Evolutionary conservation across 2,888 invertebrate genomes (phyloP), one percentile per base, ranked within the genome.

Genomic region (Papilio gigon): DNA sequence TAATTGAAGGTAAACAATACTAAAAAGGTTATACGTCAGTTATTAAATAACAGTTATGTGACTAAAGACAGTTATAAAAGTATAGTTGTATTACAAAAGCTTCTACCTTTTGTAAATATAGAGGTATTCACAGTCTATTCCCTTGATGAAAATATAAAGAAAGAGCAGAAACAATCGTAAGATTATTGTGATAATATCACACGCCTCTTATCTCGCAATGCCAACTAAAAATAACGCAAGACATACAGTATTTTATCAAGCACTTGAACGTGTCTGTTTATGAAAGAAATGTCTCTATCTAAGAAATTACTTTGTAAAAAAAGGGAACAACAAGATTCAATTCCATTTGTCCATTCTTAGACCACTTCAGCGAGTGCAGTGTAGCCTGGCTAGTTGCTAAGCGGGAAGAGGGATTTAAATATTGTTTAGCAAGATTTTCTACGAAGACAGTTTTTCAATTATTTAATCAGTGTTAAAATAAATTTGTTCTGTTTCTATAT

Each of bases 211-310:
- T 68, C 63, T 42, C 40, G n/a, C 14, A 60, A 35, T 47, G 35
- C 61, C 56, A 56, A 65, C 69, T 69, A 69, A 69, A 68, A 65
- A 69, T 69, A 65, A 65, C 50, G 33, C 20, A 60, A 65, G 60
- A 42, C 35, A 11, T 60, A 14, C 59, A 53, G 30, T 53, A 65
- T 69, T 65, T 69, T 65, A 69, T 69, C 69, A 27, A 9, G 56
- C 61, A 44, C 69, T 69, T 69, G 44, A 69, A 62, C 27, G 35
- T 64, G 69, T 65, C 65, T 65, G 65, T 69, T 56, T 50, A 47
- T 60, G 27, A 64, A 64, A 64, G 64, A 68, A 65, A 59, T 33
- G 25, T 6, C 40, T 60, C 22, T 65, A 68, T 65, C 64, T 11
- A 5, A 35, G 58, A 44, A 25, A 53, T 47, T 22, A 30, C 17